Base-by-base conservation (phyloP, 2,888 invertebrate species). In the Pheosia tremula region DNA sequence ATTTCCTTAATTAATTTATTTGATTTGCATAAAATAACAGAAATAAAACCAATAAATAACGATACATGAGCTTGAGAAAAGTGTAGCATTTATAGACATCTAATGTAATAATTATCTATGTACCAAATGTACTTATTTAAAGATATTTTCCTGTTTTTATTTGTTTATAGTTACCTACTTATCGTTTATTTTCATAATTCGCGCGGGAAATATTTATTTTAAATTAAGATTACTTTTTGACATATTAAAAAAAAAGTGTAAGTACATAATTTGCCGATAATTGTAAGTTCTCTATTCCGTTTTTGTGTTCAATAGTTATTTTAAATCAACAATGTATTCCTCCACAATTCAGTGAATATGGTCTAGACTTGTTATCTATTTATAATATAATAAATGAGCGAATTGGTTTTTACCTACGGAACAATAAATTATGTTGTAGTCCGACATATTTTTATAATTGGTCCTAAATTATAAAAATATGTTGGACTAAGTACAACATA, bases 41-140 rank as follows among this genome's bases (percentile, higher is more conserved):
- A 41, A 8, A 9, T 43, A 9, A 43, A 43, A 24, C 24, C 43
- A 10, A 43, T 8, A 61, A 67, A 67, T 72, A 72, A 74, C 78
- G 77, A 74, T 67, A 77, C 72, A 75, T 78, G 60, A 57, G 61
- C 67, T 72, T 56, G 72, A 69, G 64, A 69, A 67, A 67, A 69
- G 71, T 75, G 79, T 79, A 82, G 83, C 84, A 84, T 85, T 85
- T 84, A 84, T 79, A 66, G 60, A 67, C 78, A 77, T 39, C n/a
- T 53, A 8, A 37, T 37, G 4, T 39, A 73, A 71, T 73, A 73
- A 54, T 36, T 55, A 24, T 24, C 24, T 45, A 67, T 78, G 77
- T 79, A 77, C 78, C 69, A 64, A 63, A 74, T 63, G 77, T 81
- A 77, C 77, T 24, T 24, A 24, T 24, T 24, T 24, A 24, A 24